A percentile compares a stretch with the other conserved stretches of the same genome.
Conservation (phyloP, 1,140 invertebrate species). For the Drosophila athabasca region DNA sequence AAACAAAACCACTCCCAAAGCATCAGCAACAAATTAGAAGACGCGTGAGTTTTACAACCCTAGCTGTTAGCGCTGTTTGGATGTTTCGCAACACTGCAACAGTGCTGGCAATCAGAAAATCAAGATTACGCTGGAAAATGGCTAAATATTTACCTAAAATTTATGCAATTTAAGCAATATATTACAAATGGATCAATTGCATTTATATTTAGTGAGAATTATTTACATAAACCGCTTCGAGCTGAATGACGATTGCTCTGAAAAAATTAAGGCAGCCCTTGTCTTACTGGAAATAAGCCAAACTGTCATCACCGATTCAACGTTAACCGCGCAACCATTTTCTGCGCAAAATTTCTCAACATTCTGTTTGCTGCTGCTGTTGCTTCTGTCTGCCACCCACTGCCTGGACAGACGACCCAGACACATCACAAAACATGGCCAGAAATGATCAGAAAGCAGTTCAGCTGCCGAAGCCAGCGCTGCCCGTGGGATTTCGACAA, state of each 20-base stretch:
- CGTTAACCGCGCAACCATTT: conserved; percentile 20
- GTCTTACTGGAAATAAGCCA: background rate
- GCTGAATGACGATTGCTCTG: too few relatives aligned
- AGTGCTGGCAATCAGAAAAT: too few relatives aligned
- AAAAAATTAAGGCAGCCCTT: too few relatives aligned
- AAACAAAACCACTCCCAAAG: conserved; percentile 70
- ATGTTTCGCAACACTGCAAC: background rate
- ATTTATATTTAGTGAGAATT: background rate
- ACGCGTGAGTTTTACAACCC: conserved; percentile 15
- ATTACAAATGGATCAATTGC: background rate
- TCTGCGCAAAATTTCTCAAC: conserved; percentile 19
- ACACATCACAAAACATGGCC: conserved; percentile 53
- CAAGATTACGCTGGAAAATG: background rate
- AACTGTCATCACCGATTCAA: conserved; percentile 2
- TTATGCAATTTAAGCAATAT: too few relatives aligned
- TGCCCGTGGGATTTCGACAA: conserved; percentile 66
- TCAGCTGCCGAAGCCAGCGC: conserved; percentile 18
- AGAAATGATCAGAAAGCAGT: conserved; percentile 52
- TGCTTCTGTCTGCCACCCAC: conserved; percentile 3
- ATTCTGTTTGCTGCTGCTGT: conserved; percentile 32
- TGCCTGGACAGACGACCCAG: conserved; percentile 8
- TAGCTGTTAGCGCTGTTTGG: background rate
- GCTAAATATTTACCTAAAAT: too few relatives aligned
- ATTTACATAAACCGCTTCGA: too few relatives aligned
- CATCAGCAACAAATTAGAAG: conserved; percentile 30